Percentiles rank a stretch among this genome's conserved stretches.
Conservation (phyloP, 2,113 vertebrate species). For the Ahaetulla prasina region DNA sequence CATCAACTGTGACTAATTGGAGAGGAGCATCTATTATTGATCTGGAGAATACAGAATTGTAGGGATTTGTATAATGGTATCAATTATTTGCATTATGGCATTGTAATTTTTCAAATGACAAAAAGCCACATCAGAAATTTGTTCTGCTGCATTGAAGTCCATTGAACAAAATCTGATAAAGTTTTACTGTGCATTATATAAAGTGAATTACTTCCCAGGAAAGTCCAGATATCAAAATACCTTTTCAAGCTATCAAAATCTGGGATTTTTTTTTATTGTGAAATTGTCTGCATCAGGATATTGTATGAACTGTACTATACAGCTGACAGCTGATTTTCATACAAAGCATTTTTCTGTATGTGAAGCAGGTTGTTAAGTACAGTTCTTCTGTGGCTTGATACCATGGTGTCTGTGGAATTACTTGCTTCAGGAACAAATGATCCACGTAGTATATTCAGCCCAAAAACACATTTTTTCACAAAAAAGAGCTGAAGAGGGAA, state of each 20-base stretch:
- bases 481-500: not conserved
- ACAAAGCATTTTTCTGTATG: not conserved
- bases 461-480: not conserved
- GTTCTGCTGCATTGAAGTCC: not conserved
- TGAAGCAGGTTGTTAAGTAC: not conserved
- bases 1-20: not conserved
- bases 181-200: not conserved
- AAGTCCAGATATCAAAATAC: not conserved
- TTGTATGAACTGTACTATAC: no score
- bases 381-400: not conserved
- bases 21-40: not conserved
- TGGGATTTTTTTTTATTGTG: not conserved
- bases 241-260: not conserved
- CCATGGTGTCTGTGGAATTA: not conserved
- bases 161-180: not conserved
- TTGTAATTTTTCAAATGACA: not conserved
- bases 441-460: not conserved
- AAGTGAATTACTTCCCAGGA: not conserved
- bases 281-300: not conserved
- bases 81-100: not conserved
- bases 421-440: not conserved
- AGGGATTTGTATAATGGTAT: not conserved
- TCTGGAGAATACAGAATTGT: not conserved
- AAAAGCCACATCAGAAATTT: not conserved
- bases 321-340: not conserved